Conservation (phyloP, 2,888 invertebrate genomes). For the Netelia melanura region DNA sequence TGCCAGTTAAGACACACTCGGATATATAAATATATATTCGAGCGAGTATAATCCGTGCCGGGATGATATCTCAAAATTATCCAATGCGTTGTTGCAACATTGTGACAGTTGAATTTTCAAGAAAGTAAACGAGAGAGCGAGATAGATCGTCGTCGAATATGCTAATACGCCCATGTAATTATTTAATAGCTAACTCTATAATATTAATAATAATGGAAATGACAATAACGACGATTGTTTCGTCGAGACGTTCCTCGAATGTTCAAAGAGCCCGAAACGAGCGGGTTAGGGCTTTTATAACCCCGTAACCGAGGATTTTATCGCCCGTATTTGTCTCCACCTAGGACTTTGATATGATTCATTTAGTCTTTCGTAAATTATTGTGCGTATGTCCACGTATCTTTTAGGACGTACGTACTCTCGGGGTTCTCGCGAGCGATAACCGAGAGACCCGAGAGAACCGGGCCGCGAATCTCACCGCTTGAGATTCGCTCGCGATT, state of each 20-base stretch:
- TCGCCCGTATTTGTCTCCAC: conserved; percentile 58
- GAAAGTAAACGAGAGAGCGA: neutral
- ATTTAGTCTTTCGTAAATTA: conserved; percentile 2
- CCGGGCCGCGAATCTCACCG: neutral
- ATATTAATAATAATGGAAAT: neutral
- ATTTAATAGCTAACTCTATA: neutral
- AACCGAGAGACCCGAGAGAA: conserved; percentile 21
- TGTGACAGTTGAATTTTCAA: neutral
- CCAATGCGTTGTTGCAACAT: conserved; percentile 23
- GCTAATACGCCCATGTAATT: neutral
- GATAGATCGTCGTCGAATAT: neutral
- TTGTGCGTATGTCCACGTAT: neutral
- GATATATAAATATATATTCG: conserved; percentile 19
- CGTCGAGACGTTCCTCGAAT: neutral
- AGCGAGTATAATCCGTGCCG: neutral
- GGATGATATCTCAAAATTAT: conserved; percentile 6
- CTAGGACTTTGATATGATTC: conserved; percentile 25
- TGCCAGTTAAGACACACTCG: conserved; percentile 46
- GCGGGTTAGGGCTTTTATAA: conserved; percentile 43
- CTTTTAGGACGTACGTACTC: neutral
- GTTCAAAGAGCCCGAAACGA: conserved; percentile 35
- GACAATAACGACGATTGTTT: neutral
- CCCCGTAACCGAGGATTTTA: conserved; percentile 48
- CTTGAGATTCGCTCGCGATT: conserved; percentile 4
- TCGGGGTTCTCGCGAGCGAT: conserved; percentile 8